Base-by-base conservation (phyloP, 2,797 vertebrate species). In the Thripadectes ignobilis region DNA sequence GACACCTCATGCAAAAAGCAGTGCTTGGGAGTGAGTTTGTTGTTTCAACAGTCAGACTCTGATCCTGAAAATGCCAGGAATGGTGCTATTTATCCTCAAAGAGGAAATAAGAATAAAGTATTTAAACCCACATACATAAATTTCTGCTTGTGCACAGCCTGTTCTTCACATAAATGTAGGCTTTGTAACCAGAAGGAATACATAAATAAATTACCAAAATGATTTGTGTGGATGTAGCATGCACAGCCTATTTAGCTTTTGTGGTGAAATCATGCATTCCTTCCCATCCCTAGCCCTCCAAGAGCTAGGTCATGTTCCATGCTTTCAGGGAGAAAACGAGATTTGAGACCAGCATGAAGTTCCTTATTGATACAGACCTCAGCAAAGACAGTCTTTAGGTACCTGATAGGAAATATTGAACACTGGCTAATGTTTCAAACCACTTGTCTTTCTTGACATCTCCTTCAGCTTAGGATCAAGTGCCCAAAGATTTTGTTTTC, bases 211-310 rank as follows among this genome's bases (percentile, higher is more conserved):
- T 52, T 36, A 43, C 23, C 34, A 15, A 57, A 85, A 36, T 5
- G 0, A 69, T 9, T 45, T 27, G 4, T 21, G 12, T 36, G 10
- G 13, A 17, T 46, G 22, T 18, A 32, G 8, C 1, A 2, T 16
- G 13, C 6, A 22, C 5, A 17, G 9, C 2, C 45, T 48, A 36
- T 66, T 73, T 69, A 55, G 3, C 4, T 59, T 63, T 12, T 49
- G 4, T 54, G 14, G 45, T 39, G 22, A 63, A 81, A 54, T 20
- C 0, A 0, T 15, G 6, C 3, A 18, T 71, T 78, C 10, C 11
- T 2, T 67, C 36, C 5, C 14, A 41, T 26, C 11, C 6, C 10
- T 8, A 39, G 4, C 4, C 7, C 7, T 29, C 12, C 14, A 45
- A 22, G 3, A 2, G 43, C 43, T 43, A 43, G 43, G 43, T 43